phyloP scores from a whole-genome alignment of 2,113 vertebrate genomes.

The Sula dactylatra region DNA sequence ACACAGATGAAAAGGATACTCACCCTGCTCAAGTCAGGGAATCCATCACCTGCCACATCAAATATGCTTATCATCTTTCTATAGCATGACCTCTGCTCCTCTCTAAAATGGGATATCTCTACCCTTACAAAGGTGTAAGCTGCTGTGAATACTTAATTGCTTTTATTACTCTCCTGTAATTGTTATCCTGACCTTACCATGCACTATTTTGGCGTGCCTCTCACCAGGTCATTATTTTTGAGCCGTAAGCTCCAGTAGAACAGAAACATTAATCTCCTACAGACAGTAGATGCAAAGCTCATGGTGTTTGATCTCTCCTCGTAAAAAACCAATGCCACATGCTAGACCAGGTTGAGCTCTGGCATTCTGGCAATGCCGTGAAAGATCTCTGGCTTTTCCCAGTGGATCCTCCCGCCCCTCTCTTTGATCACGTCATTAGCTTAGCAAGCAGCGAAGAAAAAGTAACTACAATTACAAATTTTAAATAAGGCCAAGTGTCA shows the following conservation, averaged over 20 bases:
- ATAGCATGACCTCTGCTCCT: background rate
- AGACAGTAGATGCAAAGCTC: background rate
- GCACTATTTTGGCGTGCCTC: background rate
- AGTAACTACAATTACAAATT: background rate
- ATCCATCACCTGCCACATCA: background rate
- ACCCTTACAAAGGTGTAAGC: background rate
- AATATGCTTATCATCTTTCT: background rate
- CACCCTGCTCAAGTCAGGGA: background rate
- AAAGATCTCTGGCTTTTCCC: background rate
- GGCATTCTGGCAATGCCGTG: background rate
- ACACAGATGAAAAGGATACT: background rate
- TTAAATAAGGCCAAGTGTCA: background rate
- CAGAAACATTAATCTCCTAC: background rate
- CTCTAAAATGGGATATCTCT: background rate
- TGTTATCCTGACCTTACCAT: background rate
- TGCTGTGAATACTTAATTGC: background rate
- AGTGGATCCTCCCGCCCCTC: background rate
- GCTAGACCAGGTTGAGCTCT: background rate
- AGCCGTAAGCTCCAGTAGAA: background rate
- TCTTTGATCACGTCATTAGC: background rate
- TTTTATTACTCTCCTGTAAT: constrained; percentile 6
- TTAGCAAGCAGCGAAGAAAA: background rate
- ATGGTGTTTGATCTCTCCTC: background rate
- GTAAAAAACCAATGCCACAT: background rate
- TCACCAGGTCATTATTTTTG: background rate